phyloP scores from a whole-genome alignment of 1,140 invertebrate genomes.

The Planococcus citri region DNA sequence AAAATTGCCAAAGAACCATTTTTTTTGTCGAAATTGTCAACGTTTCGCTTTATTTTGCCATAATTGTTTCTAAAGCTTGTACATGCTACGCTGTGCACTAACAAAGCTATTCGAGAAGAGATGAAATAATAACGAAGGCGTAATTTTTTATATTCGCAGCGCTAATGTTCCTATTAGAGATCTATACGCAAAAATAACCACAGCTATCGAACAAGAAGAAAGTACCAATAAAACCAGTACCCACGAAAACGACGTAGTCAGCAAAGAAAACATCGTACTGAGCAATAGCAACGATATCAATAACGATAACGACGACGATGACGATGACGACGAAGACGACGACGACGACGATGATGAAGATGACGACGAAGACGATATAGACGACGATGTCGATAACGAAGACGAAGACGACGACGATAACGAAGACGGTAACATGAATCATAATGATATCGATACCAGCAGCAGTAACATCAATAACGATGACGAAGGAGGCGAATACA shows the following conservation, averaged over 20 bases:
- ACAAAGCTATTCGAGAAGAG: background rate
- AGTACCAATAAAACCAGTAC: background rate
- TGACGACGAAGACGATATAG: background rate
- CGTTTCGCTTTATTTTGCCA: too few relatives aligned
- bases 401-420: constrained; percentile 19
- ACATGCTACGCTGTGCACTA: too few relatives aligned
- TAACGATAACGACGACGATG: background rate
- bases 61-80: too few relatives aligned
- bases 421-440: constrained; percentile 1
- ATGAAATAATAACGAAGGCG: background rate
- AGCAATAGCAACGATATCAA: background rate
- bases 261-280: too few relatives aligned
- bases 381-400: constrained; percentile 13
- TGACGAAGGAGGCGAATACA: background rate
- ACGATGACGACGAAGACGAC: background rate
- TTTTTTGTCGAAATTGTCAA: too few relatives aligned
- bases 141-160: background rate
- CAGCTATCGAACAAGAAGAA: constrained; percentile 5
- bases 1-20: too few relatives aligned
- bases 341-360: constrained; percentile 11
- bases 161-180: background rate
- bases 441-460: constrained; percentile 4
- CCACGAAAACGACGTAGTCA: background rate
- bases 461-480: constrained; percentile 2
- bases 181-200: background rate